These are phyloP conservation scores for Panagrolaimus sp. DNA, from an alignment of 1,140 invertebrate species.

Conservation along the genomic window DNA sequence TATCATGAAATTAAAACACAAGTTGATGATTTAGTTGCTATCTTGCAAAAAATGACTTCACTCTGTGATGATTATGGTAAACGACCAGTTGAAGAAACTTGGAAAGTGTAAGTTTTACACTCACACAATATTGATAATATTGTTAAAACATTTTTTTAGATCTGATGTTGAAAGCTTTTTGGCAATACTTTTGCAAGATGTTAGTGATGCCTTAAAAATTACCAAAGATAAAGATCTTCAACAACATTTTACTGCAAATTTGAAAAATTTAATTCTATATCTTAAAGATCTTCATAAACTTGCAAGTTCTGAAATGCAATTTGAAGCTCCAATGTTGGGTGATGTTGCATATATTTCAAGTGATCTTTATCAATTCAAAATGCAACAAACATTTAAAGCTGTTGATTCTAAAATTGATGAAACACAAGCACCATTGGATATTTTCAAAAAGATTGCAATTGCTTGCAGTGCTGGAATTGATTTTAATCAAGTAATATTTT, in stretches of 20 bases:
- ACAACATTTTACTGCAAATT: neutral
- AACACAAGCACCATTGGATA: neutral
- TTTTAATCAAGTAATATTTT: neutral
- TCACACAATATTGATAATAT: too few species aligned
- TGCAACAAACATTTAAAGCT: neutral
- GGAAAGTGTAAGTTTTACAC: neutral
- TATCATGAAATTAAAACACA: neutral
- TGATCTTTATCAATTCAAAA: neutral
- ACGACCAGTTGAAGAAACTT: neutral
- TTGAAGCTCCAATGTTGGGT: neutral
- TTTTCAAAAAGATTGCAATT: neutral
- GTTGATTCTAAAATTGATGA: neutral
- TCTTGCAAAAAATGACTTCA: neutral
- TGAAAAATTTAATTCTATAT: neutral
- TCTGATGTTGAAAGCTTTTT: too few species aligned
- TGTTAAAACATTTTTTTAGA: too few species aligned
- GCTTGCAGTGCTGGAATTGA: neutral
- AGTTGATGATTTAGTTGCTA: neutral
- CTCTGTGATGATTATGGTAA: neutral
- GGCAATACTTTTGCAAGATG: too few species aligned
- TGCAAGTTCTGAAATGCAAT: neutral
- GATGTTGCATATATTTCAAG: neutral
- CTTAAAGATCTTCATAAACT: neutral
- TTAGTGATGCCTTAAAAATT: too few species aligned
- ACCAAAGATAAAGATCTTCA: neutral